These are phyloP conservation scores for Nycticebus coucang DNA, from an alignment of 2,113 vertebrate species.

Conservation along the genomic window DNA sequence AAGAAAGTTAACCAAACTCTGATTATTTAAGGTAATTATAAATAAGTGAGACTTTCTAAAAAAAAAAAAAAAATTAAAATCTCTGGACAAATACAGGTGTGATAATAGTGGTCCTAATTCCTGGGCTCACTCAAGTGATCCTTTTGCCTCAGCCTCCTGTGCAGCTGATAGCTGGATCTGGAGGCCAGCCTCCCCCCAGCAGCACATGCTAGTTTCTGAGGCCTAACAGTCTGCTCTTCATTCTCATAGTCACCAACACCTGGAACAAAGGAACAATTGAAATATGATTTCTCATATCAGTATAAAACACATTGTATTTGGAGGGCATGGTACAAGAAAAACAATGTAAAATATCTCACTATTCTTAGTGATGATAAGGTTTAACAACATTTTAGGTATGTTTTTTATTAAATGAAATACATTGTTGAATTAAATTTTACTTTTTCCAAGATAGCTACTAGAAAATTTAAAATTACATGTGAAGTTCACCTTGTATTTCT, in stretches of 20 bases:
- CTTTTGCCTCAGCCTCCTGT: background rate
- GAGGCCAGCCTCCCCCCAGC: background rate
- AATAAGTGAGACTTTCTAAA: background rate
- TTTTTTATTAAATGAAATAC: background rate
- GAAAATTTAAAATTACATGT: conserved; percentile 1
- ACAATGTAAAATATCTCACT: background rate
- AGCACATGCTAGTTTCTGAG: background rate
- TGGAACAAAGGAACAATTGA: background rate
- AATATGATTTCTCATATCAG: background rate
- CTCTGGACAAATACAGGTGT: background rate
- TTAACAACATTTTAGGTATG: background rate
- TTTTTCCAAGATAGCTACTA: background rate
- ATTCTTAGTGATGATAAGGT: background rate
- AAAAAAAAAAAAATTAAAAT: background rate
- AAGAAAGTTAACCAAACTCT: background rate
- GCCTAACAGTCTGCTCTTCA: background rate
- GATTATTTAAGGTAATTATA: background rate
- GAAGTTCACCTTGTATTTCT: background rate
- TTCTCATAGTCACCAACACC: background rate
- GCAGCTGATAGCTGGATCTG: background rate
- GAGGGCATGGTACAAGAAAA: background rate
- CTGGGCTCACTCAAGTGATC: background rate
- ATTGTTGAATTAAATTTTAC: background rate
- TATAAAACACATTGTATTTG: background rate
- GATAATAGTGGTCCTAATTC: background rate